Conservation (phyloP, 2,888 invertebrate genomes). For the Nycteola revayana region DNA sequence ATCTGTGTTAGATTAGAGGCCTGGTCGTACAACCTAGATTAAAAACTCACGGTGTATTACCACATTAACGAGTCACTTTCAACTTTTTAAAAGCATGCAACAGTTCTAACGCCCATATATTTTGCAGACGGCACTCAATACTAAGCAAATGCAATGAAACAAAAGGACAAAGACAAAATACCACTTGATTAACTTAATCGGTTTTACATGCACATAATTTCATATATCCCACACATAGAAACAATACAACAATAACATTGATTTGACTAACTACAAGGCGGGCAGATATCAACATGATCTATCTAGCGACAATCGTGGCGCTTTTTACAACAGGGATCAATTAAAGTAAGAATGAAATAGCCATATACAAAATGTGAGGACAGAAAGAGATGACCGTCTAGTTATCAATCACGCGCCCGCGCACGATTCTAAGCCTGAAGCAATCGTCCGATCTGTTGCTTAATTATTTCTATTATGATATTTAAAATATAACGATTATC, state of each 20-base stretch:
- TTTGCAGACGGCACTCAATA: too few relatives aligned
- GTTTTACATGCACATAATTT: constrained; percentile 6
- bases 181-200: constrained; percentile 1
- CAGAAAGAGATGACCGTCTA: constrained; percentile 46
- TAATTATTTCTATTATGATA: constrained; percentile 82
- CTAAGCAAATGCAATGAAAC: too few relatives aligned
- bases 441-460: constrained; percentile 68
- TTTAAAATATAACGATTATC: constrained; percentile 74
- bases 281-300: constrained; percentile 63
- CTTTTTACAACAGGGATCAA: constrained; percentile 72
- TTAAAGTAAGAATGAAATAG: constrained; percentile 63
- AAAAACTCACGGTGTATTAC: too few relatives aligned
- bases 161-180: neutral
- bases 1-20: too few relatives aligned
- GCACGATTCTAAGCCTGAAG: constrained; percentile 69
- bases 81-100: too few relatives aligned
- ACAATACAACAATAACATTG: constrained; percentile 46
- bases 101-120: too few relatives aligned
- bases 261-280: constrained; percentile 62
- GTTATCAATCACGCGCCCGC: constrained; percentile 79
- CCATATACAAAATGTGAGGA: constrained; percentile 24
- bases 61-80: too few relatives aligned
- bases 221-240: constrained; percentile 11
- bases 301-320: constrained; percentile 72
- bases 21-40: too few relatives aligned